These are phyloP conservation scores for Lepidocolaptes lacrymiger DNA, from an alignment of 2,797 vertebrate genomes.

Conservation along the genomic window DNA sequence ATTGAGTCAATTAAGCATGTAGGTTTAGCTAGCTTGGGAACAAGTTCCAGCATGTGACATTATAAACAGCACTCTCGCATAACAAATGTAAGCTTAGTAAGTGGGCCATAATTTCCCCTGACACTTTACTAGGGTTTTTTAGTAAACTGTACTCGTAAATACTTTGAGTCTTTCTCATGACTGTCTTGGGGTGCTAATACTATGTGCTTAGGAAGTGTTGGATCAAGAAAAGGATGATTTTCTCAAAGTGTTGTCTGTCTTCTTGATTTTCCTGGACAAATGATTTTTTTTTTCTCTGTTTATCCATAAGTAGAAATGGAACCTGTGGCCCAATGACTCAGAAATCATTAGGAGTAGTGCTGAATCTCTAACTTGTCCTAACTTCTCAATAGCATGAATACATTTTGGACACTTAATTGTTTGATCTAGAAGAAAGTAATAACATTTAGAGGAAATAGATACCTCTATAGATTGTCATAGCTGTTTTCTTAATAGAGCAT, in stretches of 20 bases:
- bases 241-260: not conserved
- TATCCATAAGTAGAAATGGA: not conserved
- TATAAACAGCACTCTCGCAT: conserved; percentile 87
- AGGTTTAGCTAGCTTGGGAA: conserved; percentile 79
- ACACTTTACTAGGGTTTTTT: conserved; percentile 63
- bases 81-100: conserved; percentile 85
- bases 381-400: not conserved
- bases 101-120: conserved; percentile 82
- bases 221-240: not conserved
- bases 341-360: not conserved
- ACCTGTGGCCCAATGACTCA: not conserved
- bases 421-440: not conserved
- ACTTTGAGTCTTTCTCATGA: conserved; percentile 16
- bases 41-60: conserved; percentile 80
- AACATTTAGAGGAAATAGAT: not conserved
- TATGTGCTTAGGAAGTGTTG: not conserved
- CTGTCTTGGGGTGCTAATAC: not conserved
- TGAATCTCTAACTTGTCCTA: not conserved
- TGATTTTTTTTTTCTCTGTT: not conserved
- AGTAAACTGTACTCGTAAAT: conserved; percentile 5
- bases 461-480: not conserved
- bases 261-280: not conserved
- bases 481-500: not conserved
- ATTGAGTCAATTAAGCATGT: conserved; percentile 77
- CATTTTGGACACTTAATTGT: not conserved